Base-by-base conservation (phyloP, 1,140 invertebrate genomes). In the Bombus fervidus region DNA sequence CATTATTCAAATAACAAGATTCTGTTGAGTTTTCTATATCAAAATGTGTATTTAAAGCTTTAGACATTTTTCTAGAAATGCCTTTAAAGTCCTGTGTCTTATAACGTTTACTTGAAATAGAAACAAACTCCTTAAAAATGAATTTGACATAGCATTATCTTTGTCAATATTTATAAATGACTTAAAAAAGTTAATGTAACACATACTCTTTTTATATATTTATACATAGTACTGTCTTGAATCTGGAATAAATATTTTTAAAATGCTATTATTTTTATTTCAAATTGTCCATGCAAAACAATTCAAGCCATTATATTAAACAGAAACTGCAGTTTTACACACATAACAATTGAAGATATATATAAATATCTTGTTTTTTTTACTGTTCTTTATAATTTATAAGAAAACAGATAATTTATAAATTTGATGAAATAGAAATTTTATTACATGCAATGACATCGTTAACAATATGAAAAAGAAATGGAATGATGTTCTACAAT, bases 1-100 rank as follows among this genome's bases (percentile, higher is more conserved):
- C 88, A 68, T 90, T 90, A 37, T 53, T 81, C 41, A 90, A 31
- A 15, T 62, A 66, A 1, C 81, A 79, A 39, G 59, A 86, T 69
- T 92, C 87, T 71, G 87, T 57, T 85, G 64, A 37, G 57, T 39
- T 39, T 8, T 82, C 73, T 39, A 47, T 18, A 85, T 80, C 59
- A 53, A 12, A 62, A 74, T 41, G 34, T 10, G 39, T 43, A 64
- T 37, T 72, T 53, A 31, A 47, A 62, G n/a, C 2, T 62, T 74
- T 85, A 69, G 47, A 12, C 15, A 59, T 53, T n/a, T 80, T 76
- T 53, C 53, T 69, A 41, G 18, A 47, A 69, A 15, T 41, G 68
- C 28, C 15, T 47, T n/a, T 37, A 13, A 4, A 68, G 13, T 39
- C 39, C 62, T 59, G 15, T n/a, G 39, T 71, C 71, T 83, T 68